These are phyloP conservation scores for Cladopsammia gracilis DNA, from an alignment of 64 coral and sea anemone species.

Conservation along the genomic window DNA sequence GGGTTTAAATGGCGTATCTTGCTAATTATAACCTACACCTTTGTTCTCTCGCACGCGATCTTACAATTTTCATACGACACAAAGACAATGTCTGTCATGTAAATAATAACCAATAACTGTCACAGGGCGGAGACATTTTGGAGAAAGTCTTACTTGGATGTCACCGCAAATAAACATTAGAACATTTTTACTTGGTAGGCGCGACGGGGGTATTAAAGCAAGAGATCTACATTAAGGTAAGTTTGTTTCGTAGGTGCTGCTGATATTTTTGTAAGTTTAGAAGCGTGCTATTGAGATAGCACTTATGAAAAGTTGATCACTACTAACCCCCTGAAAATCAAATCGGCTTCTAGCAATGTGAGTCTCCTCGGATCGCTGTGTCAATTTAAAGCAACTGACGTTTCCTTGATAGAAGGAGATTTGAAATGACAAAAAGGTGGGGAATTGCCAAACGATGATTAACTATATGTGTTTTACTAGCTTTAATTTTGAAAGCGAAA, in stretches of 20 bases:
- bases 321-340: no score
- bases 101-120: neutral
- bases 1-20: neutral
- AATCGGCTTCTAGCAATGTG: no score
- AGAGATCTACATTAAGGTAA: neutral
- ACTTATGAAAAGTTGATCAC: no score
- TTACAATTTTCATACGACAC: neutral
- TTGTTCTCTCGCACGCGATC: slow-evolving; percentile 2
- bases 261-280: no score
- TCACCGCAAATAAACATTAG: neutral
- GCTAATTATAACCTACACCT: neutral
- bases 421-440: no score
- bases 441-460: no score
- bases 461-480: no score
- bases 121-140: neutral
- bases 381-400: no score
- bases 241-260: neutral
- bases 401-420: no score
- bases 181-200: neutral
- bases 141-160: neutral
- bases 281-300: no score
- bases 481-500: no score
- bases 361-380: no score
- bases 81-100: slow-evolving; percentile 1
- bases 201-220: neutral